Conservation (phyloP, 2,113 vertebrate species). For the Chamaetylas fuelleborni region DNA sequence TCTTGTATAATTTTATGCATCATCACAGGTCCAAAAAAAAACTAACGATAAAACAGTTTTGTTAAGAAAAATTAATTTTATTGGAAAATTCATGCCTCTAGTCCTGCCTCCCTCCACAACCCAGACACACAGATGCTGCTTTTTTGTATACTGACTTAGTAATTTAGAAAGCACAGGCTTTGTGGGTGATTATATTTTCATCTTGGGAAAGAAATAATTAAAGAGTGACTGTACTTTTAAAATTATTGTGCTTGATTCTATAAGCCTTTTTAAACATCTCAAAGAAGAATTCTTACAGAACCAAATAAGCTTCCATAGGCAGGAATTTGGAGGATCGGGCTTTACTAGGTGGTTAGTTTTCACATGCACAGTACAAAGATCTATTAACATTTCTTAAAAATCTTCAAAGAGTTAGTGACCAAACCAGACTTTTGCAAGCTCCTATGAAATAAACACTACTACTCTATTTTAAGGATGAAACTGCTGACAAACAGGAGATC, state of each 20-base stretch:
- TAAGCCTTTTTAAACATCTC: not conserved
- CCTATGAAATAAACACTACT: not conserved
- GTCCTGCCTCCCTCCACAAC: fast-evolving
- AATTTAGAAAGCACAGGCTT: conserved; percentile 36
- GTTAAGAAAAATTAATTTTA: conserved; percentile 40
- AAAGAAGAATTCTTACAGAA: not conserved
- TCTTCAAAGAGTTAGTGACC: not conserved
- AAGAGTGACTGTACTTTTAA: not conserved
- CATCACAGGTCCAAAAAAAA: conserved; percentile 60
- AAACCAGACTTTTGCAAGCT: not conserved
- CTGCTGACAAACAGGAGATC: not conserved
- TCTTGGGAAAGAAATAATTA: not conserved
- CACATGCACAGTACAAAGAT: not conserved
- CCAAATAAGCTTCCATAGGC: not conserved
- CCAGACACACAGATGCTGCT: not conserved
- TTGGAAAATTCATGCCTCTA: conserved; percentile 7
- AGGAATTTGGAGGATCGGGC: not conserved
- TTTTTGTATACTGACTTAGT: conserved; percentile 24
- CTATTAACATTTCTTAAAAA: not conserved
- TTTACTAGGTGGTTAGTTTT: not conserved
- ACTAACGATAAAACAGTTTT: conserved; percentile 63
- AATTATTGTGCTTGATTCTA: not conserved
- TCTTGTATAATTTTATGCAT: conserved; percentile 46
- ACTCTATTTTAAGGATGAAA: not conserved
- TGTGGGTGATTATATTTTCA: not conserved